Conservation (phyloP, 2,113 vertebrate genomes). For the Rhea americana region DNA sequence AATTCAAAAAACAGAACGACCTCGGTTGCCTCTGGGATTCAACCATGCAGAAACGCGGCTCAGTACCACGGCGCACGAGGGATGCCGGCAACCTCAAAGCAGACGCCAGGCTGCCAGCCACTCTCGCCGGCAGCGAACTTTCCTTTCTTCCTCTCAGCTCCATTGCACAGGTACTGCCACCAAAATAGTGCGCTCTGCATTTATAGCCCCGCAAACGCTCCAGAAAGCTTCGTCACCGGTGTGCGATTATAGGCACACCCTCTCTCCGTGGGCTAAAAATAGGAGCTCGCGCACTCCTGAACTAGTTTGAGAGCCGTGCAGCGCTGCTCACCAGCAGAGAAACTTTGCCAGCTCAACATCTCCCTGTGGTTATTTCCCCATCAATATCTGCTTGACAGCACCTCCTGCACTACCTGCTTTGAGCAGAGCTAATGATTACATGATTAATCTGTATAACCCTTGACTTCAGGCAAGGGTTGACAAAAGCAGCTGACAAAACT, state of each 20-base stretch:
- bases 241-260: not conserved
- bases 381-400: not conserved
- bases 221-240: constrained; percentile 6
- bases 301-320: not conserved
- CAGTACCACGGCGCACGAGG: accelerated
- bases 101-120: not conserved
- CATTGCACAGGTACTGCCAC: not conserved
- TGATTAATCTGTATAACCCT: not conserved
- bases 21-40: not conserved
- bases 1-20: not conserved
- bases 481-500: not conserved
- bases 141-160: not conserved
- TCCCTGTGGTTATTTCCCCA: not conserved
- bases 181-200: not conserved
- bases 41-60: not conserved
- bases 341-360: not conserved
- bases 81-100: not conserved
- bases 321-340: not conserved
- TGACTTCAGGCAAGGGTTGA: not conserved
- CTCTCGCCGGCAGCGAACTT: not conserved
- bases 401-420: not conserved
- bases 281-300: not conserved
- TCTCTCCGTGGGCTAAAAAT: not conserved
- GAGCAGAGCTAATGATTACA: constrained; percentile 18
- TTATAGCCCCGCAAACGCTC: constrained; percentile 34